phyloP scores from a whole-genome alignment of 2,888 invertebrate species.

The Phalera bucephala region DNA sequence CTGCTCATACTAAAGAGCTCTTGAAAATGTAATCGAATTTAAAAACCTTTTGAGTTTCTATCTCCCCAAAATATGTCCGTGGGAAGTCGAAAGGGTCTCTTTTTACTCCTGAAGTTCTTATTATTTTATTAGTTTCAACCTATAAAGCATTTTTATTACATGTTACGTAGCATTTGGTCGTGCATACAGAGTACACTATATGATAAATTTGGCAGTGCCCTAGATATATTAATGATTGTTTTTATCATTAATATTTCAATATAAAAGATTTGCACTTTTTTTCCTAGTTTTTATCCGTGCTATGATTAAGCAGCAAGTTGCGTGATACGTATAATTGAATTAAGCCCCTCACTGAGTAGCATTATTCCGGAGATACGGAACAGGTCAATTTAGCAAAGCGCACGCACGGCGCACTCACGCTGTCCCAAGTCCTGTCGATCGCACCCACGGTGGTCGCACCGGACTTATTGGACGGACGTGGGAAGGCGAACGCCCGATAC shows the following conservation, averaged over 20 bases:
- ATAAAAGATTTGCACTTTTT: slow-evolving; percentile 19
- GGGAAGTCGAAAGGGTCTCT: neutral
- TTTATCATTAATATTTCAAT: slow-evolving; percentile 10
- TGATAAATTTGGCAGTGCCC: slow-evolving; percentile 3
- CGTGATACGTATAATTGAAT: slow-evolving; percentile 4
- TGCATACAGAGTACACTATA: neutral
- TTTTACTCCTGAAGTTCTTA: neutral
- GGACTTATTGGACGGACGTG: too few relatives aligned
- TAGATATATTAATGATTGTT: slow-evolving; percentile 14
- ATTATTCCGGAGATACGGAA: slow-evolving; percentile 41
- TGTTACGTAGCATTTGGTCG: neutral
- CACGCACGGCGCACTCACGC: slow-evolving; percentile 18
- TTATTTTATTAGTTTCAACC: neutral
- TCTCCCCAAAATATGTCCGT: neutral
- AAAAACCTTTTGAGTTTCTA: neutral
- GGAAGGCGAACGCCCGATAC: too few relatives aligned
- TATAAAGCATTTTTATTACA: neutral
- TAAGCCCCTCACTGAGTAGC: slow-evolving; percentile 11
- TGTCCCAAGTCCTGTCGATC: too few relatives aligned
- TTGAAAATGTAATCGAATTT: too few relatives aligned
- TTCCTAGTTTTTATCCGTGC: slow-evolving; percentile 16
- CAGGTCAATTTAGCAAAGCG: slow-evolving; percentile 43
- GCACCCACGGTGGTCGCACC: too few relatives aligned
- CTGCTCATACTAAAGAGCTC: too few relatives aligned
- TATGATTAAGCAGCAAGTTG: slow-evolving; percentile 26